A percentile compares a stretch with the other conserved stretches of the same genome.
These are phyloP conservation scores for Polypterus bichir DNA, from an alignment of 2,113 vertebrate genomes.

Conservation along the genomic window DNA sequence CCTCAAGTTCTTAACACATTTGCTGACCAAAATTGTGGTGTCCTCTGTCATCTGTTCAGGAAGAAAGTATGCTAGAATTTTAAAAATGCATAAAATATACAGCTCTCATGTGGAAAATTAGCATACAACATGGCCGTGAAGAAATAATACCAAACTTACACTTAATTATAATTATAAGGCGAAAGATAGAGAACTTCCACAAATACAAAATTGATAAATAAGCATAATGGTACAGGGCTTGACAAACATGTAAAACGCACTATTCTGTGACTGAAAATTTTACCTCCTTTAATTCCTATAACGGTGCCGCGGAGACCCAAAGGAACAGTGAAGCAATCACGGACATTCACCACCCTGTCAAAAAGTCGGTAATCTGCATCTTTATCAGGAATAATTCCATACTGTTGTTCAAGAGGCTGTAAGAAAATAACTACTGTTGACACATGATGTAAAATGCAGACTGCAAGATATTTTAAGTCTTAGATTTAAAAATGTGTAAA, in stretches of 20 bases:
- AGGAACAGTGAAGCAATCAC: constrained; percentile 85
- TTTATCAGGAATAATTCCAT: constrained; percentile 77
- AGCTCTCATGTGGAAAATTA: too few species aligned
- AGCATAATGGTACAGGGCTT: neutral
- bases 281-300: constrained; percentile 93
- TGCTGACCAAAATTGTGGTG: too few species aligned
- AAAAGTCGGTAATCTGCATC: constrained; percentile 83
- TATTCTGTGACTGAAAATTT: constrained; percentile 15
- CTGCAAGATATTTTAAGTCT: too few species aligned
- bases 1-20: too few species aligned
- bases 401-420: constrained; percentile 85
- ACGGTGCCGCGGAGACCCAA: constrained; percentile 85
- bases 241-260: neutral
- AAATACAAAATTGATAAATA: neutral
- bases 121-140: too few species aligned
- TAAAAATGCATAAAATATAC: too few species aligned
- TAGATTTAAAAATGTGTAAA: too few species aligned
- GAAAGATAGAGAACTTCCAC: too few species aligned
- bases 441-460: neutral
- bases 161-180: too few species aligned
- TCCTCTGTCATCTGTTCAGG: too few species aligned
- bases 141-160: too few species aligned
- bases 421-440: constrained; percentile 4
- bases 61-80: too few species aligned
- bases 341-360: constrained; percentile 86